phyloP scores from a whole-genome alignment of 1,140 invertebrate genomes.

The Sinella curviseta region DNA sequence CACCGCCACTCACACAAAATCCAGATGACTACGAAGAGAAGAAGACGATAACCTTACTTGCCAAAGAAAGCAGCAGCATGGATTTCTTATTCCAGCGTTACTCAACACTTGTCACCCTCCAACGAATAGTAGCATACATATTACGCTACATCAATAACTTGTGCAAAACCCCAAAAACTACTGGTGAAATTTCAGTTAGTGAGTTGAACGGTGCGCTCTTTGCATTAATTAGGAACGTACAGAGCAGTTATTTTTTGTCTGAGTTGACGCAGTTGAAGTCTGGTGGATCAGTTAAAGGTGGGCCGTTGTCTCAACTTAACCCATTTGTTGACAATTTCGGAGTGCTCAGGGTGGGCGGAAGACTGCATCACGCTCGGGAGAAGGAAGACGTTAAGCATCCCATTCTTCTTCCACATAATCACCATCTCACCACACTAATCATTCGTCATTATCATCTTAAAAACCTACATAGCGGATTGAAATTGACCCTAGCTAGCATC shows the following conservation, averaged over 20 bases:
- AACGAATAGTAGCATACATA: background rate
- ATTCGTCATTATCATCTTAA: conserved; percentile 8
- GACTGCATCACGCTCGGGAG: background rate
- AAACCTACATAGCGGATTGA: background rate
- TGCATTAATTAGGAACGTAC: background rate
- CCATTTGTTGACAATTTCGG: background rate
- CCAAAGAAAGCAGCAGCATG: background rate
- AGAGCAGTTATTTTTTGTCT: background rate
- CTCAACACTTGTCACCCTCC: background rate
- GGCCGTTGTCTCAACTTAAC: background rate
- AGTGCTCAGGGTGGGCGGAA: background rate
- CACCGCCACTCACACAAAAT: background rate
- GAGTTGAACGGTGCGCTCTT: background rate
- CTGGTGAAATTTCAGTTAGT: background rate
- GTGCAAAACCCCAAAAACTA: background rate
- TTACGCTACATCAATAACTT: background rate
- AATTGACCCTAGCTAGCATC: background rate
- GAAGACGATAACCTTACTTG: background rate
- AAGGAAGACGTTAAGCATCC: conserved; percentile 45
- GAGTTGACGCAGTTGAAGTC: background rate
- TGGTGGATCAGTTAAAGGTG: background rate
- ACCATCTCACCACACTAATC: background rate
- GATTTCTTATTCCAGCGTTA: background rate
- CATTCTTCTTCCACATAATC: conserved; percentile 50
- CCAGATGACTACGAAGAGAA: background rate